phyloP scores from a whole-genome alignment of 2,113 vertebrate genomes.

The Nestor notabilis region DNA sequence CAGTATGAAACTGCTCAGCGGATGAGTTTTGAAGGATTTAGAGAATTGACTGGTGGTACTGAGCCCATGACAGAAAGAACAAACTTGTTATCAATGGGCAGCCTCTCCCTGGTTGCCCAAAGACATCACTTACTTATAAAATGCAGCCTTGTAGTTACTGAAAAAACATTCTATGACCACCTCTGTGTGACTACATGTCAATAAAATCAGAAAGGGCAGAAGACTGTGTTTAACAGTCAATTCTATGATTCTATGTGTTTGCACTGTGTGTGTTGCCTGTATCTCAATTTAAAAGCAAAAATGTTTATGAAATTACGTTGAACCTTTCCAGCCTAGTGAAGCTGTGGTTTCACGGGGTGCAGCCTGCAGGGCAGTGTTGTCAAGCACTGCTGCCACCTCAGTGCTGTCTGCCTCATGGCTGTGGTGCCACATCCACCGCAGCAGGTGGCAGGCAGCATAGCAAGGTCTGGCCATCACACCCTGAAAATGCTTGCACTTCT shows the following conservation, averaged over 20 bases:
- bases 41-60: background rate
- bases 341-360: accelerated
- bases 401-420: background rate
- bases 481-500: background rate
- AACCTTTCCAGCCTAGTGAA: background rate
- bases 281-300: background rate
- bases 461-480: background rate
- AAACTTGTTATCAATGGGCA: background rate
- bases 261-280: background rate
- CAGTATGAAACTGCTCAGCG: background rate
- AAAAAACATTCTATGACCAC: background rate
- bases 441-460: background rate
- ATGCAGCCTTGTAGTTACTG: background rate
- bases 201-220: background rate
- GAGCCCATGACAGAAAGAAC: background rate
- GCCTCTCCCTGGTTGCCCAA: background rate
- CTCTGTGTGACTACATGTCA: background rate
- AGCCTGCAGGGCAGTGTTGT: background rate
- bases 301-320: background rate
- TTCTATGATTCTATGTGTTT: background rate
- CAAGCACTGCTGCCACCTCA: accelerated
- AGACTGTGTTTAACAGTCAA: background rate
- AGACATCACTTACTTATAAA: background rate
- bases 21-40: background rate
- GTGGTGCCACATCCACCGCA: background rate